Conservation (phyloP, 2,888 invertebrate genomes). For the Lithophane socia region DNA sequence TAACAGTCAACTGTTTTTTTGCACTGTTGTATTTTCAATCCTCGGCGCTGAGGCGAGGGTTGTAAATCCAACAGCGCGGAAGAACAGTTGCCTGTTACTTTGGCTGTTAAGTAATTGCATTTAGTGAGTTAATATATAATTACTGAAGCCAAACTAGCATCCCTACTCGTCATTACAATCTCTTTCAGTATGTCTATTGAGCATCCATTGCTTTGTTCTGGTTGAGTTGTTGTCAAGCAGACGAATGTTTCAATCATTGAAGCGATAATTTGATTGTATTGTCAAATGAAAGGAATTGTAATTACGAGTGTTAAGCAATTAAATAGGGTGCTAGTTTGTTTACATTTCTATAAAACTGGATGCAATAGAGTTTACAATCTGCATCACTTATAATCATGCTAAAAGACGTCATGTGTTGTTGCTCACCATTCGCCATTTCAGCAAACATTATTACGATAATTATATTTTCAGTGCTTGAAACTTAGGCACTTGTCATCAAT, state of each 20-base stretch:
- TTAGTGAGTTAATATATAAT: neutral
- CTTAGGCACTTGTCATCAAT: conserved; percentile 7
- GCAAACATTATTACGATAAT: neutral
- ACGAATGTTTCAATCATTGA: neutral
- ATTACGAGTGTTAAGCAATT: conserved; percentile 2
- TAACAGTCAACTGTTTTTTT: too few relatives aligned
- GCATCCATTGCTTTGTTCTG: neutral
- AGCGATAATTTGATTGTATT: neutral
- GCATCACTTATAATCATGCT: conserved; percentile 6
- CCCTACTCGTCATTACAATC: neutral
- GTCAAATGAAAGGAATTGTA: neutral
- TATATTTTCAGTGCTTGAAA: neutral
- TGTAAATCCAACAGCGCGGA: too few relatives aligned
- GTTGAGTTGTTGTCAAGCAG: neutral
- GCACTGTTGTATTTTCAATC: too few relatives aligned
- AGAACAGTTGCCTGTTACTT: too few relatives aligned
- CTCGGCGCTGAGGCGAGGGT: too few relatives aligned
- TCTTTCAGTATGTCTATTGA: neutral
- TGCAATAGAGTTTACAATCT: conserved; percentile 3
- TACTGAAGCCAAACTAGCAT: neutral
- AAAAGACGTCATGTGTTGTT: neutral
- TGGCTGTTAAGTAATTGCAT: neutral
- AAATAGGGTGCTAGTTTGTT: neutral
- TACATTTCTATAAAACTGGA: conserved; percentile 3
- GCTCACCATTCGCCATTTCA: neutral